Percentiles rank a stretch among this genome's conserved stretches.
phyloP scores from a whole-genome alignment of 2,888 invertebrate genomes.

The Andrena minutula region DNA sequence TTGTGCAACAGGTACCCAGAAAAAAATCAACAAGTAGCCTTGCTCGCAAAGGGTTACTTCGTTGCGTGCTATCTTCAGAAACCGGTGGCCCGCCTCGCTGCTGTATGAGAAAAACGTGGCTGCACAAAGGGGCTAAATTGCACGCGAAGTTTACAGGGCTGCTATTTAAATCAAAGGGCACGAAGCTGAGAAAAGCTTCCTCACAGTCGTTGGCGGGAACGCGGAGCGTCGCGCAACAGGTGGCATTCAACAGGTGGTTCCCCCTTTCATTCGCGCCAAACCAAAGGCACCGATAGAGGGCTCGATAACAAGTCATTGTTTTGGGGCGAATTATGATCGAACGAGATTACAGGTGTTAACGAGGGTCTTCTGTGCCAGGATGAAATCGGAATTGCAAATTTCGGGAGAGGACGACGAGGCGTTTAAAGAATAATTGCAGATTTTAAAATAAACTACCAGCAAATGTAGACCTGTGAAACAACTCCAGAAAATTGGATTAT shows the following conservation, averaged over 20 bases:
- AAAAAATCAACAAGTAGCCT: slow-evolving; percentile 73
- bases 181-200: slow-evolving; percentile 52
- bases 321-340: background rate
- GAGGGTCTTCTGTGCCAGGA: background rate
- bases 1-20: slow-evolving; percentile 77
- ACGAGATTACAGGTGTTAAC: background rate
- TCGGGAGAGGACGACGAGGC: too few relatives aligned
- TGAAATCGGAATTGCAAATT: background rate
- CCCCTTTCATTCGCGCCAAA: slow-evolving; percentile 19
- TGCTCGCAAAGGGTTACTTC: slow-evolving; percentile 10
- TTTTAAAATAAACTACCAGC: too few relatives aligned
- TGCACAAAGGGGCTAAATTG: slow-evolving; percentile 20
- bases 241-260: slow-evolving; percentile 47
- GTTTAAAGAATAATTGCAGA: too few relatives aligned
- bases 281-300: slow-evolving; percentile 23
- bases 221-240: slow-evolving; percentile 62
- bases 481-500: too few relatives aligned
- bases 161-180: slow-evolving; percentile 37
- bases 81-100: slow-evolving; percentile 11
- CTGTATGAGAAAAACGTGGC: slow-evolving; percentile 15
- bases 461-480: too few relatives aligned
- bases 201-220: slow-evolving; percentile 7
- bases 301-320: slow-evolving; percentile 1
- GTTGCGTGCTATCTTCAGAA: slow-evolving; percentile 30
- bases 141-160: slow-evolving; percentile 19